A percentile compares a stretch with the other conserved stretches of the same genome.
phyloP scores from a whole-genome alignment of 2,113 vertebrate genomes.

The Coptodon bakossiorum region DNA sequence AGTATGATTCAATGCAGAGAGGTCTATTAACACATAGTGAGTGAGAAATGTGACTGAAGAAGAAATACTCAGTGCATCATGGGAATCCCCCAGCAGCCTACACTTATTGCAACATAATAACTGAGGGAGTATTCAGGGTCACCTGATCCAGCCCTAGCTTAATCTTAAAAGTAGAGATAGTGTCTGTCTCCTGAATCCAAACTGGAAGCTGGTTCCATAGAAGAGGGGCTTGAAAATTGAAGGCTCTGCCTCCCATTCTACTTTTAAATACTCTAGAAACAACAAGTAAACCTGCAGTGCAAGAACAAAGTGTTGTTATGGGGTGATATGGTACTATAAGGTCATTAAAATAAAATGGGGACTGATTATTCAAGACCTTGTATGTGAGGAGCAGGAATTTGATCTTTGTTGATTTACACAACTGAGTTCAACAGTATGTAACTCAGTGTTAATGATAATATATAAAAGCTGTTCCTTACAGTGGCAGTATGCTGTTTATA shows the following conservation, averaged over 20 bases:
- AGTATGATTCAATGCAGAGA: background rate
- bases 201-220: background rate
- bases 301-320: no score
- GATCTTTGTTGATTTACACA: background rate
- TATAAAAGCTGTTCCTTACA: background rate
- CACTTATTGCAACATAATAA: rapidly evolving
- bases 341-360: background rate
- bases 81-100: background rate
- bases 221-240: background rate
- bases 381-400: background rate
- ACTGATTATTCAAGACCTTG: background rate
- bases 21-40: background rate
- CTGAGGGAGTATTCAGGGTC: rapidly evolving
- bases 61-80: rapidly evolving
- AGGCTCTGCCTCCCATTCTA: background rate
- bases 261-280: background rate
- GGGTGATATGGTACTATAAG: background rate
- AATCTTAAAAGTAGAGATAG: background rate
- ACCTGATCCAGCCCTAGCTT: background rate
- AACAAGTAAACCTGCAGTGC: background rate
- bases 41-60: background rate
- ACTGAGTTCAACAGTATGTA: background rate
- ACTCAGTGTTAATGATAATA: background rate
- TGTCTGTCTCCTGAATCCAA: background rate
- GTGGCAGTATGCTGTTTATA: background rate